Evolutionary conservation across 1,140 invertebrate species (phyloP).

Genomic region (Colletes gigas): DNA sequence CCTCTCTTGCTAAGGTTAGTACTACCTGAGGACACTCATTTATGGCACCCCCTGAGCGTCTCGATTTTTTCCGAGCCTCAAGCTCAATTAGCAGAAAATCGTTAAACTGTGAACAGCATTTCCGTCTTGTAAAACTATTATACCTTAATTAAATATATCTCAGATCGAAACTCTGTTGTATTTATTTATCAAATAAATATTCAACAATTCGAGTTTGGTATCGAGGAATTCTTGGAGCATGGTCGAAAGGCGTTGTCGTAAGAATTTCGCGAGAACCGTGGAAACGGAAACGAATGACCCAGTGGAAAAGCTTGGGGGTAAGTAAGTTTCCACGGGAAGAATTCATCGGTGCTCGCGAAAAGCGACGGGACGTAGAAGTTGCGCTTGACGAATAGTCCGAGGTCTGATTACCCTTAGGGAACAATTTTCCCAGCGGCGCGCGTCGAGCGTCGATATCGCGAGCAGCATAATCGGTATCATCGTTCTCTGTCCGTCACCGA

Average conservation of each 20-base stretch:
- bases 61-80: too few species aligned
- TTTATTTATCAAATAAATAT: background rate
- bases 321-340: background rate
- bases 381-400: background rate
- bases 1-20: too few species aligned
- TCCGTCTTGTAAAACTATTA: too few species aligned
- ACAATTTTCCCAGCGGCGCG: background rate
- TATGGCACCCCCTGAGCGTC: too few species aligned
- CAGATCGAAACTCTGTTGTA: too few species aligned
- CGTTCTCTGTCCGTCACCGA: background rate
- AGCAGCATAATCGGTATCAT: constrained; percentile 3
- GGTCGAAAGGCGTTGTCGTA: background rate
- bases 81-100: too few species aligned
- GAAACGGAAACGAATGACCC: constrained; percentile 1
- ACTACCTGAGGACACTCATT: too few species aligned
- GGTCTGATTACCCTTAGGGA: background rate
- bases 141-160: too few species aligned
- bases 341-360: background rate
- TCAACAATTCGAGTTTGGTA: background rate
- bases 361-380: background rate
- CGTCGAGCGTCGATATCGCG: background rate
- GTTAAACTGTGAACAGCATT: too few species aligned
- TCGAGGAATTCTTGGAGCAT: background rate
- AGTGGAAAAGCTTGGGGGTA: background rate
- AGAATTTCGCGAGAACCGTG: background rate